Evolutionary conservation across 2,113 vertebrate genomes (phyloP), one percentile per base, ranked within the genome.

Genomic region (Alligator mississippiensis): DNA sequence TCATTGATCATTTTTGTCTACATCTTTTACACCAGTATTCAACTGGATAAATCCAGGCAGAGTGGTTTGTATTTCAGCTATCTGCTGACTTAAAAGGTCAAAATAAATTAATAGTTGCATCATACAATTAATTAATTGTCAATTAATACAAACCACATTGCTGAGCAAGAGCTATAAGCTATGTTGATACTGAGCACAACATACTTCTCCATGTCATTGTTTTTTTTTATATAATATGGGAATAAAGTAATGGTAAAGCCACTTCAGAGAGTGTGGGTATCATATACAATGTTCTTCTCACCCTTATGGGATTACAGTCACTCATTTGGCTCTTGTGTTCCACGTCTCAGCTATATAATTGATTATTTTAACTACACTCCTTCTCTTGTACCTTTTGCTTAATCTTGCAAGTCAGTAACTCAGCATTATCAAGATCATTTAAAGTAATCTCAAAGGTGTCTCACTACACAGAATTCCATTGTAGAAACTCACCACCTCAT

Each of bases 41-140:
- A 27, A 78, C 78, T 87, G 8, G 4, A 89, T 62, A 60, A 21
- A 83, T 1, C 3, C 2, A 54, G 3, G 2, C 38, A 75, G 34
- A 4, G 4, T 6, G 81, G 22, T 12, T 16, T 85, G 25, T 27
- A 4, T 62, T 94, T 83, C 85, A 92, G 91, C 90, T 74, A 75
- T 6, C 5, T 80, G 15, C 8, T 82, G 38, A 89, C 75, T 89
- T 80, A 88, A 92, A 83, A 9, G n/a, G 28, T 89, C 47, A 75
- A 55, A 75, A 68, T 74, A 1, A 61, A 63, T 80, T 28, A 93
- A 75, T 11, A 89, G 74, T 61, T 19, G 3, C 81, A 47, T 93
- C 93, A 85, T n/a, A 89, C 22, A 84, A 25, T 70, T 55, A 92
- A 30, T 82, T 90, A 90, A 9, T 38, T 85, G 54, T 94, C 84